These are phyloP conservation scores for Bombus picipes DNA, from an alignment of 1,140 invertebrate genomes.

Conservation along the genomic window DNA sequence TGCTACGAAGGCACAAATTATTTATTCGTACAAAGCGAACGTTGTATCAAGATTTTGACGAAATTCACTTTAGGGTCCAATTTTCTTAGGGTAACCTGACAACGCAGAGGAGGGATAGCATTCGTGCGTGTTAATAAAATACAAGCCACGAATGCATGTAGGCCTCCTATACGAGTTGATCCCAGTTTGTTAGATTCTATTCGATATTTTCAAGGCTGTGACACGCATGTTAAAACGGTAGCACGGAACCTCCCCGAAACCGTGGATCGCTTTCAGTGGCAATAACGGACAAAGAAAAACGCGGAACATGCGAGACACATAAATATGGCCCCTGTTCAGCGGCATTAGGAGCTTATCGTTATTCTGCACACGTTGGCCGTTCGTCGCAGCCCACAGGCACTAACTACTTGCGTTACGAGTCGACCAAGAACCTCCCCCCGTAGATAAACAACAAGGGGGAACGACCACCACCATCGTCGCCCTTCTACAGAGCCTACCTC, in stretches of 20 bases:
- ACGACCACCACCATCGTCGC: slow-evolving; percentile 52
- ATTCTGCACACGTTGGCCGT: slow-evolving; percentile 78
- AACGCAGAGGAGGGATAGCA: background rate
- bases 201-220: slow-evolving; percentile 50
- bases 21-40: no score
- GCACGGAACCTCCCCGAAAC: slow-evolving; percentile 14
- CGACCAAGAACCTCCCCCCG: slow-evolving; percentile 68
- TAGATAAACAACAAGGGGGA: slow-evolving; percentile 74
- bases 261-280: slow-evolving; percentile 59
- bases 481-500: slow-evolving; percentile 58
- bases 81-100: background rate
- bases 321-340: slow-evolving; percentile 71
- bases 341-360: slow-evolving; percentile 77
- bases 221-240: slow-evolving; percentile 38
- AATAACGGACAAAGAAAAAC: slow-evolving; percentile 65
- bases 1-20: no score
- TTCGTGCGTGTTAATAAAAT: slow-evolving; percentile 33
- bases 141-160: background rate
- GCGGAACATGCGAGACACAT: slow-evolving; percentile 71
- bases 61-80: background rate
- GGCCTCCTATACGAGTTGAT: background rate
- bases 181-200: slow-evolving; percentile 51
- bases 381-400: slow-evolving; percentile 74
- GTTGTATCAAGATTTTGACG: background rate
- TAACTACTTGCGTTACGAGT: slow-evolving; percentile 76